A percentile compares a stretch with the other conserved stretches of the same genome.
Evolutionary conservation across 2,888 invertebrate genomes (phyloP).

Genomic region (Synergus itoensis): DNA sequence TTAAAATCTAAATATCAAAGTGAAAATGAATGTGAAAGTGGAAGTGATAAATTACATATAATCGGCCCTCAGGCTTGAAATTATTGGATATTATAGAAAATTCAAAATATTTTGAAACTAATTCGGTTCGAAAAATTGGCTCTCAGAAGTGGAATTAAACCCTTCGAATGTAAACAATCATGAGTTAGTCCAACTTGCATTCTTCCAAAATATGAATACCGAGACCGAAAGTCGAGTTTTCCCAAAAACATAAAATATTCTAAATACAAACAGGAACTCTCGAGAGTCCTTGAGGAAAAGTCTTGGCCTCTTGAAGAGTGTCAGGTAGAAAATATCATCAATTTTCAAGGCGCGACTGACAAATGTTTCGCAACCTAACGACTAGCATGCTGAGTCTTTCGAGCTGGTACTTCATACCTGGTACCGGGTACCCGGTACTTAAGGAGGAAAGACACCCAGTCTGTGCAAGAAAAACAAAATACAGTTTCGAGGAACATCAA

Average conservation of each 20-base stretch:
- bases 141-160: not conserved
- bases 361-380: not conserved
- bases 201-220: not conserved
- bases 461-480: conserved; percentile 46
- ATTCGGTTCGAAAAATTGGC: too few species aligned
- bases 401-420: not conserved
- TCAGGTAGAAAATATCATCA: not conserved
- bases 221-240: not conserved
- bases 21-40: too few species aligned
- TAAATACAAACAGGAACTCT: not conserved
- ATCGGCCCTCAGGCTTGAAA: too few species aligned
- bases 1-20: too few species aligned
- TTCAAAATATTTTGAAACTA: too few species aligned
- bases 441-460: conserved; percentile 26
- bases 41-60: too few species aligned
- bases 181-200: too few species aligned
- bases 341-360: not conserved
- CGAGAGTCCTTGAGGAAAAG: not conserved
- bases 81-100: too few species aligned
- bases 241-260: not conserved
- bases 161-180: too few species aligned
- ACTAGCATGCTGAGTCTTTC: not conserved
- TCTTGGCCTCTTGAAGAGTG: not conserved
- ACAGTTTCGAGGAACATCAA: conserved; percentile 38
- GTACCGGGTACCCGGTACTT: not conserved